phyloP scores from a whole-genome alignment of 2,888 invertebrate genomes.

The Altica lythri region DNA sequence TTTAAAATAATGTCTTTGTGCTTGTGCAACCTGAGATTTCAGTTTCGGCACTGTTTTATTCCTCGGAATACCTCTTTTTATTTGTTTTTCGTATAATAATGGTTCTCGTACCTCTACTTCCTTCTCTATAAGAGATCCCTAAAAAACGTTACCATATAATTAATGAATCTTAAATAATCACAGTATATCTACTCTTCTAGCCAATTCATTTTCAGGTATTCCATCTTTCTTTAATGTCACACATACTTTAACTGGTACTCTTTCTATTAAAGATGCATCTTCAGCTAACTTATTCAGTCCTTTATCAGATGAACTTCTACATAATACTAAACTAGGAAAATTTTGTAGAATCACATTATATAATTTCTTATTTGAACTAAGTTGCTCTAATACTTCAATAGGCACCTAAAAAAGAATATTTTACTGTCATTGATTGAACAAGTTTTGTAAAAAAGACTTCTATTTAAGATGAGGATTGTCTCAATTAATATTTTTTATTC shows the following conservation, averaged over 20 bases:
- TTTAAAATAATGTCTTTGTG: conserved; percentile 66
- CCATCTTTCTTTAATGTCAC: conserved; percentile 61
- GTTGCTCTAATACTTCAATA: conserved; percentile 66
- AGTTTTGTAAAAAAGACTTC: no score
- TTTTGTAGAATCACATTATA: conserved; percentile 74
- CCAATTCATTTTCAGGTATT: conserved; percentile 58
- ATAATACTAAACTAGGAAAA: conserved; percentile 69
- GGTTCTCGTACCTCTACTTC: conserved; percentile 40
- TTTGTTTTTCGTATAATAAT: conserved; percentile 32
- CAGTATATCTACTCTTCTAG: conserved; percentile 8
- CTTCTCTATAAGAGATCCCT: conserved; percentile 48
- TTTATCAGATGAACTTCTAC: conserved; percentile 68
- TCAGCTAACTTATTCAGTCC: conserved; percentile 58
- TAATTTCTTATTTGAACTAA: conserved; percentile 67
- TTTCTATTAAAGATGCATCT: conserved; percentile 52
- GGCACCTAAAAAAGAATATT: conserved; percentile 64
- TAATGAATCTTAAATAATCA: not conserved
- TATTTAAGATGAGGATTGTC: no score
- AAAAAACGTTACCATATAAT: conserved; percentile 22
- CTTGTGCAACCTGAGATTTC: conserved; percentile 9
- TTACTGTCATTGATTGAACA: no score
- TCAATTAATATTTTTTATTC: no score
- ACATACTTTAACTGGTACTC: conserved; percentile 66
- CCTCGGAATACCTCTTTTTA: conserved; percentile 31
- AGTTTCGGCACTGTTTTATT: conserved; percentile 15